A percentile compares a stretch with the other conserved stretches of the same genome.
These are phyloP conservation scores for Anolis sagrei DNA, from an alignment of 2,113 vertebrate genomes.

Conservation along the genomic window DNA sequence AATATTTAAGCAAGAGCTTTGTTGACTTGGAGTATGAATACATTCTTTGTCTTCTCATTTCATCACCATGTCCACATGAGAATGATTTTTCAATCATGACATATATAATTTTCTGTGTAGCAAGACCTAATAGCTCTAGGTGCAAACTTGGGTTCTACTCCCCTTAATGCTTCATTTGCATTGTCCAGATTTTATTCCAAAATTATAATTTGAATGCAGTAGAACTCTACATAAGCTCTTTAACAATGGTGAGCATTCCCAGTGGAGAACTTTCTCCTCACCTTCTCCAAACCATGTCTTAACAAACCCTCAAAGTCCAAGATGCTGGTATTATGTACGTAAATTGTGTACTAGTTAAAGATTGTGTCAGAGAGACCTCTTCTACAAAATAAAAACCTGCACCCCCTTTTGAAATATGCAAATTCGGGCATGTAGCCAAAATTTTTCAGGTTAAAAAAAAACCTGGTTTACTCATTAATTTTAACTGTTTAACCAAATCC, in stretches of 20 bases:
- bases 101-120: neutral
- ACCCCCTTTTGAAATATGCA: too few relatives aligned
- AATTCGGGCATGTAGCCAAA: too few relatives aligned
- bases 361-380: too few relatives aligned
- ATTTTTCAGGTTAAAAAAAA: too few relatives aligned
- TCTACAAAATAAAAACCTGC: neutral
- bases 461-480: too few relatives aligned
- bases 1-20: neutral
- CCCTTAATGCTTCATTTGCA: neutral
- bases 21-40: neutral
- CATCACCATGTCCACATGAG: neutral
- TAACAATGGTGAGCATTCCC: neutral
- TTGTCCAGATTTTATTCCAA: neutral
- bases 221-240: neutral
- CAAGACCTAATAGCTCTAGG: too few relatives aligned
- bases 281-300: neutral
- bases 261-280: neutral
- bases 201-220: neutral
- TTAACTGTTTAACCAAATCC: too few relatives aligned
- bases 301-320: neutral
- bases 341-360: neutral
- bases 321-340: neutral
- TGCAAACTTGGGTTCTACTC: neutral
- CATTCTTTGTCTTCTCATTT: neutral
- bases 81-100: neutral